Base-by-base conservation (phyloP, 1,140 invertebrate species). In the Druon quercuslanigerum region DNA sequence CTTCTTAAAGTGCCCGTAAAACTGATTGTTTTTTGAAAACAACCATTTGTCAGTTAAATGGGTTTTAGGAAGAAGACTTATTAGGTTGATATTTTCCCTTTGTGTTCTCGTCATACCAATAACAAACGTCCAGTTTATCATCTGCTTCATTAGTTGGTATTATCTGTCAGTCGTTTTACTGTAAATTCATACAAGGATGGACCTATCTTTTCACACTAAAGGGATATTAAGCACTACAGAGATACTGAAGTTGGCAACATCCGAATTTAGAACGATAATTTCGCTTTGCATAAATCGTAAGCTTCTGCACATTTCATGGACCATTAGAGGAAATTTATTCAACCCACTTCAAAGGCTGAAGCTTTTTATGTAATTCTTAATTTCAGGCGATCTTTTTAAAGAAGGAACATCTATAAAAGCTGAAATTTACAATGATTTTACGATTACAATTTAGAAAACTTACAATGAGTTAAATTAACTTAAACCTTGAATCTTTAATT, bases 251-350 rank as follows among this genome's bases (percentile, higher is more conserved):
- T 54, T 54, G 51, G 6, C 16, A 54, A 14, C 14, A 54, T 54
- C 17, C 17, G 17, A n/a, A 54, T 54, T 54, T 16, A 54, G 51
- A 54, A 54, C 51, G 16, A 54, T 16, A 54, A 16, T 54, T 54
- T 54, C 51, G 51, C 51, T 54, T 54, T 54, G 16, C 51, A 54
- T 17, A 54, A 16, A 54, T 54, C 16, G 16, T 54, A 54, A 54
- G 17, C 51, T 54, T 19, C 56, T 60, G 19, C 56, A 60, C 56
- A 60, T 60, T 33, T 60, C 56, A 25, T 60, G 20, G 12, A 19
- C 56, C 56, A 60, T 60, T 60, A 60, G 56, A 20, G 56, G 33
- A 60, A 60, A 60, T 60, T 60, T 60, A 60, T 60, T 60, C 33
- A 60, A 60, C 56, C 19, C 11, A 60, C 56, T 60, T 60, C 19